These are phyloP conservation scores for Neolamprologus modestus DNA, from an alignment of 2,113 vertebrate genomes.

Conservation along the genomic window DNA sequence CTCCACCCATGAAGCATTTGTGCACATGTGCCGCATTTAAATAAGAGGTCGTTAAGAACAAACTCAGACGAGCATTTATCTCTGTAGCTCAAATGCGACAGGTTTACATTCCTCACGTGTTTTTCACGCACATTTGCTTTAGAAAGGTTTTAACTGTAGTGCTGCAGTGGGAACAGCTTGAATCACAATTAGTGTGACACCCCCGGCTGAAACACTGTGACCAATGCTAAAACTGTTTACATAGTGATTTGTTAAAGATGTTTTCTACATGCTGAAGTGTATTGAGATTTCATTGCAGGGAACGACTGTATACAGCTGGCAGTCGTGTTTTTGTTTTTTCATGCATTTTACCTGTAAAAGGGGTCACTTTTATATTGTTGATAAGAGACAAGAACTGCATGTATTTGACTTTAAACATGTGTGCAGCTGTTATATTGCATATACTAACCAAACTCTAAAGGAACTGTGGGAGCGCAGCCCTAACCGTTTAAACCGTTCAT, in stretches of 20 bases:
- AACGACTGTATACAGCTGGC: neutral
- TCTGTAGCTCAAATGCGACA: neutral
- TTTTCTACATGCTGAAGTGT: slow-evolving; percentile 29
- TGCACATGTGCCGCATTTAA: neutral
- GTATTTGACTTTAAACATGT: neutral
- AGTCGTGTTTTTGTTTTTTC: neutral
- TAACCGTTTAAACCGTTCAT: neutral
- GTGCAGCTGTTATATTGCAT: neutral
- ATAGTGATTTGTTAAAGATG: slow-evolving; percentile 25
- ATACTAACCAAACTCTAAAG: neutral
- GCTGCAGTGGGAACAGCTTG: slow-evolving; percentile 4
- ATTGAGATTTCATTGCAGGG: slow-evolving; percentile 21
- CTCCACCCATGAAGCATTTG: neutral
- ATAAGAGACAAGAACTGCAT: neutral
- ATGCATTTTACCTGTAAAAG: neutral
- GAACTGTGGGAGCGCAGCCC: neutral
- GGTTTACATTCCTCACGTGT: slow-evolving; percentile 26
- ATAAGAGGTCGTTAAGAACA: neutral
- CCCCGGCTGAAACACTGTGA: slow-evolving; percentile 32
- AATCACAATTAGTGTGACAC: neutral
- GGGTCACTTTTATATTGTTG: neutral
- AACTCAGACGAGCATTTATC: neutral
- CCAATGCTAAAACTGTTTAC: slow-evolving; percentile 43
- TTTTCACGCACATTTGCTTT: neutral
- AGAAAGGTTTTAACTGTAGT: neutral